Percentiles rank a stretch among this genome's conserved stretches.
These are phyloP conservation scores for Channa maculata DNA, from an alignment of 2,113 vertebrate genomes.

Conservation along the genomic window DNA sequence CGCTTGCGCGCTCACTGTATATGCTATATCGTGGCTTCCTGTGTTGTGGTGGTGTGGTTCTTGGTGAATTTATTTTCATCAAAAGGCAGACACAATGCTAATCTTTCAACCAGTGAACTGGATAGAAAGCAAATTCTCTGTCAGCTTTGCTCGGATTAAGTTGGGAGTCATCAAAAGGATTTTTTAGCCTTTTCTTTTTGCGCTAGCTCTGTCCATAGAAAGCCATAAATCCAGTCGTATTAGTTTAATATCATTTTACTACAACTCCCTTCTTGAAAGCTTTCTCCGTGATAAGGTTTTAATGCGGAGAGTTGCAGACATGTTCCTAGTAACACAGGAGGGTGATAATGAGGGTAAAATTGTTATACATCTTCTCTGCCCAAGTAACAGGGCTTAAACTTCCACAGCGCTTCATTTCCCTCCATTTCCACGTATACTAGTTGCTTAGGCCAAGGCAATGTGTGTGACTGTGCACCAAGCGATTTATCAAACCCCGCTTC, in stretches of 20 bases:
- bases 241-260: slow-evolving; percentile 31
- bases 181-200: slow-evolving; percentile 16
- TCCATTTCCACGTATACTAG: slow-evolving; percentile 11
- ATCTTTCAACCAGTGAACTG: slow-evolving; percentile 56
- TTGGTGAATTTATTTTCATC: slow-evolving; percentile 47
- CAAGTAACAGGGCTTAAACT: neutral
- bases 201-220: slow-evolving; percentile 18
- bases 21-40: neutral
- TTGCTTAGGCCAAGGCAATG: slow-evolving; percentile 24
- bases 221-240: slow-evolving; percentile 50
- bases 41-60: slow-evolving; percentile 12
- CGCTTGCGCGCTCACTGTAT: slow-evolving; percentile 16
- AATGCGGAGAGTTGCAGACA: slow-evolving; percentile 27
- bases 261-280: slow-evolving; percentile 23
- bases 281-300: slow-evolving; percentile 10
- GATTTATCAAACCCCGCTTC: slow-evolving; percentile 70
- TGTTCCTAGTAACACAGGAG: slow-evolving; percentile 24
- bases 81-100: slow-evolving; percentile 58
- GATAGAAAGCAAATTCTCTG: slow-evolving; percentile 52
- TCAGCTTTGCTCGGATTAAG: slow-evolving; percentile 67
- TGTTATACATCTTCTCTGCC: slow-evolving; percentile 19
- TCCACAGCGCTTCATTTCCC: slow-evolving; percentile 1
- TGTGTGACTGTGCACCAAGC: neutral
- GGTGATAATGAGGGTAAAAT: slow-evolving; percentile 43
- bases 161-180: slow-evolving; percentile 55